These are phyloP conservation scores for Gymnothorax reevesii DNA, from an alignment of 2,797 vertebrate genomes.

Conservation along the genomic window DNA sequence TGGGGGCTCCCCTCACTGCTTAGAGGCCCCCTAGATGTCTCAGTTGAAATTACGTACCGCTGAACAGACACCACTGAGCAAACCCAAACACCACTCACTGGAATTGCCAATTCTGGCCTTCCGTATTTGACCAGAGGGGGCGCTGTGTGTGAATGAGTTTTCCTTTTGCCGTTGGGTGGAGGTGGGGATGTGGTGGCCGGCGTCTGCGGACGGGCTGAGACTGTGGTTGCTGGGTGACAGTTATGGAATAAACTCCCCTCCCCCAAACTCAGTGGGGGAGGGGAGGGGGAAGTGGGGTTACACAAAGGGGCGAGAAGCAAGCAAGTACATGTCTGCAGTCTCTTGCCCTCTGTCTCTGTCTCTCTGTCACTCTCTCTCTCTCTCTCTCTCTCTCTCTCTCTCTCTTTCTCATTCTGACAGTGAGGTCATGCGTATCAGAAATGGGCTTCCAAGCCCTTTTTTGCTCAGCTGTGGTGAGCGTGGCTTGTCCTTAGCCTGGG, in stretches of 20 bases:
- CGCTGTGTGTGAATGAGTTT: background rate
- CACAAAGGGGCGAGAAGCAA: constrained; percentile 13
- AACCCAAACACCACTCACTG: background rate
- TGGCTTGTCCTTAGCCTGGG: constrained; percentile 46
- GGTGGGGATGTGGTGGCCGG: constrained; percentile 45
- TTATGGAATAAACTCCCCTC: constrained; percentile 44
- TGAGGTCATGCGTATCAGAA: constrained; percentile 22
- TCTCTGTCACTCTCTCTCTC: constrained; percentile 23
- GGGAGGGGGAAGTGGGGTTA: constrained; percentile 38
- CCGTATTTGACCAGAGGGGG: background rate
- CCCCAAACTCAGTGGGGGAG: constrained; percentile 39
- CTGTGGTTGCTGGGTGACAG: constrained; percentile 73
- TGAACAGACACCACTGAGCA: background rate
- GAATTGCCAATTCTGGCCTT: background rate
- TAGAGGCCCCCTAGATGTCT: background rate
- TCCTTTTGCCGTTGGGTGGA: constrained; percentile 20
- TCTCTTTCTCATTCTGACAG: constrained; percentile 19
- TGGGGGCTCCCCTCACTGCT: background rate
- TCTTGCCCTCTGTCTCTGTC: constrained; percentile 18
- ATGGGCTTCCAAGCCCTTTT: constrained; percentile 3
- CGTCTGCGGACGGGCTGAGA: constrained; percentile 54
- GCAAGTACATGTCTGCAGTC: background rate
- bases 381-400: constrained; percentile 38
- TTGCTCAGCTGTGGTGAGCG: constrained; percentile 34
- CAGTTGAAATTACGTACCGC: background rate